phyloP scores from a whole-genome alignment of 2,113 vertebrate species.

The Plectropomus leopardus region DNA sequence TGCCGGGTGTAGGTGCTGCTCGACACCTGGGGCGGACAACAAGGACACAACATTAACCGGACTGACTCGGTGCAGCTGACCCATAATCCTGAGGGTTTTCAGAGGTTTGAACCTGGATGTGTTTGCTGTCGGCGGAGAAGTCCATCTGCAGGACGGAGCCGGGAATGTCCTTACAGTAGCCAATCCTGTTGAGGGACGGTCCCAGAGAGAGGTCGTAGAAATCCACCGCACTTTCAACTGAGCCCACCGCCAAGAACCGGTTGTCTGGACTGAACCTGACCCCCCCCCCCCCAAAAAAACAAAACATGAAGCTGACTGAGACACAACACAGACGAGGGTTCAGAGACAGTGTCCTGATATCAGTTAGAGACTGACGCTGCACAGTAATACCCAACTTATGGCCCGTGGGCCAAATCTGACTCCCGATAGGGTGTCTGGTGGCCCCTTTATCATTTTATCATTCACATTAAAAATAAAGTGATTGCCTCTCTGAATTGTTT shows the following conservation, averaged over 20 bases:
- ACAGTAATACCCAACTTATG: no score
- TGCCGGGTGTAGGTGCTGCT: conserved; percentile 94
- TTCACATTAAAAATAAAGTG: no score
- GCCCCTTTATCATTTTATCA: no score
- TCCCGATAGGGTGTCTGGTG: no score
- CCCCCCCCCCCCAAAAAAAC: conserved; percentile 24
- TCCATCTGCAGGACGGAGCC: conserved; percentile 96
- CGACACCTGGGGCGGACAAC: conserved; percentile 86
- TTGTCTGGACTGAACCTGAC: conserved; percentile 95
- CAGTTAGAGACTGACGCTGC: background rate
- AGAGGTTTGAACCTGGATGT: conserved; percentile 88
- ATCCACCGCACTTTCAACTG: conserved; percentile 93
- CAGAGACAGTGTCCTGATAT: background rate
- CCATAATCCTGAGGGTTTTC: background rate
- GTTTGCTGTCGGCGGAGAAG: conserved; percentile 95
- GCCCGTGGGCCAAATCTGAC: no score
- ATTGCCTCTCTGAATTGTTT: no score
- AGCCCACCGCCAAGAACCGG: conserved; percentile 93
- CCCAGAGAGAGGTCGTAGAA: conserved; percentile 97
- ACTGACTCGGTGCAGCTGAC: background rate
- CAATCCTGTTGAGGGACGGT: conserved; percentile 92
- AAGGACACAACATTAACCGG: background rate
- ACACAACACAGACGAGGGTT: background rate
- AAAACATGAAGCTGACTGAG: background rate
- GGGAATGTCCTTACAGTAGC: conserved; percentile 96